Evolutionary conservation across 2,113 vertebrate genomes (phyloP).

Genomic region (Caranx ignobilis): DNA sequence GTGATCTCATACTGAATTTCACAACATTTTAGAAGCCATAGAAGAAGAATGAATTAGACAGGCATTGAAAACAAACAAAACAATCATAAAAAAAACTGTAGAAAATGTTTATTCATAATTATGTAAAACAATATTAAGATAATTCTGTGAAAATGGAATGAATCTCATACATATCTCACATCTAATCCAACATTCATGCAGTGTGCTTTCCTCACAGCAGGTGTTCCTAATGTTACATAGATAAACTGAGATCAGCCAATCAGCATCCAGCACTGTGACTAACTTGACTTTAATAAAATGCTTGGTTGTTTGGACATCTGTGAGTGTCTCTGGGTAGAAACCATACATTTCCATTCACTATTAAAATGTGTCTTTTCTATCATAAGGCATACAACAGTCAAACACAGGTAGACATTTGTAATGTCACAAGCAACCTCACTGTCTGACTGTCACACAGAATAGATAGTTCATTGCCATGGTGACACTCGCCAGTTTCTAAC

Average conservation of each 20-base stretch:
- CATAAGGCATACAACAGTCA: background rate
- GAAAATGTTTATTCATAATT: background rate
- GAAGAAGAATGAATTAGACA: background rate
- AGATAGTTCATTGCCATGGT: background rate
- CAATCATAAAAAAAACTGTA: background rate
- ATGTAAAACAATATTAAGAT: too few species aligned
- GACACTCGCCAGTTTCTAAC: background rate
- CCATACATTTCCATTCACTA: conserved; percentile 1
- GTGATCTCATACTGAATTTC: background rate
- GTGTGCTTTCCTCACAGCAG: background rate
- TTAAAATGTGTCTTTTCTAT: background rate
- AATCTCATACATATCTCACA: background rate
- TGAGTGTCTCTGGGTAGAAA: conserved; percentile 22
- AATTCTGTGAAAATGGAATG: background rate
- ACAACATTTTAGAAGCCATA: background rate
- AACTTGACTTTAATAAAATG: conserved; percentile 1
- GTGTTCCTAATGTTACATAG: background rate
- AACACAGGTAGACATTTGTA: background rate
- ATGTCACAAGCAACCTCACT: conserved; percentile 3
- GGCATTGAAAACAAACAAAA: background rate
- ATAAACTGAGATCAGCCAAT: background rate
- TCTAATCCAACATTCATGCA: background rate
- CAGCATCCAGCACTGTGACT: background rate
- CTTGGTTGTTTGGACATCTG: background rate
- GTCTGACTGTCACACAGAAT: background rate